These are phyloP conservation scores for Candidula unifasciata DNA, from an alignment of 2,888 invertebrate genomes.

Conservation along the genomic window DNA sequence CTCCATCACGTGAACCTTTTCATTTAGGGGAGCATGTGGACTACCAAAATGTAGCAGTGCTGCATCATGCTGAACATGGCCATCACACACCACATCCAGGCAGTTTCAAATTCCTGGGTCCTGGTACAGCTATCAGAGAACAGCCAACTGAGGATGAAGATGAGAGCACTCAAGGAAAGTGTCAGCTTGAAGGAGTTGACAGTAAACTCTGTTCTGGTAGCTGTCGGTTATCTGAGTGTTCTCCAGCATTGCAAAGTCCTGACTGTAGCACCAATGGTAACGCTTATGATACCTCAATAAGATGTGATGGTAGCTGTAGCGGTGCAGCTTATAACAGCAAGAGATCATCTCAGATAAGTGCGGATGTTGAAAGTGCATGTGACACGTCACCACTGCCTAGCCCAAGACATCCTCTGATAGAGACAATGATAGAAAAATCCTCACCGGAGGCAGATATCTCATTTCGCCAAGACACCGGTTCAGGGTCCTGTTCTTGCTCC, in stretches of 20 bases:
- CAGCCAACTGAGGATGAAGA: slow-evolving; percentile 55
- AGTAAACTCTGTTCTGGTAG: not conserved
- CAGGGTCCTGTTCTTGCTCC: slow-evolving; percentile 44
- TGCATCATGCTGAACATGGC: slow-evolving; percentile 48
- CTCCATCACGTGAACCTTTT: slow-evolving; percentile 69
- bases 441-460: slow-evolving; percentile 43
- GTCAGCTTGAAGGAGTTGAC: not conserved
- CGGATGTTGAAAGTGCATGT: slow-evolving; percentile 71
- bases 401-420: slow-evolving; percentile 51
- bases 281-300: slow-evolving; percentile 75
- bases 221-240: not conserved
- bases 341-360: slow-evolving; percentile 65
- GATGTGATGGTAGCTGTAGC: slow-evolving; percentile 74
- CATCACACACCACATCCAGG: slow-evolving; percentile 56
- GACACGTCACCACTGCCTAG: slow-evolving; percentile 67
- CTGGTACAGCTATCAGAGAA: slow-evolving; percentile 71
- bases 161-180: not conserved
- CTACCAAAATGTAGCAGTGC: slow-evolving; percentile 37
- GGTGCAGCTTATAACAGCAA: slow-evolving; percentile 72
- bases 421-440: slow-evolving; percentile 49
- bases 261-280: slow-evolving; percentile 59
- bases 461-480: slow-evolving; percentile 20
- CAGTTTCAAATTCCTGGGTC: slow-evolving; percentile 70
- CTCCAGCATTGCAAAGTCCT: slow-evolving; percentile 11
- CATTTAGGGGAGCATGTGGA: slow-evolving; percentile 64